Percentiles rank a stretch among this genome's conserved stretches.
Evolutionary conservation across 2,797 vertebrate genomes (phyloP).

Genomic region (Glyptemys insculpta): DNA sequence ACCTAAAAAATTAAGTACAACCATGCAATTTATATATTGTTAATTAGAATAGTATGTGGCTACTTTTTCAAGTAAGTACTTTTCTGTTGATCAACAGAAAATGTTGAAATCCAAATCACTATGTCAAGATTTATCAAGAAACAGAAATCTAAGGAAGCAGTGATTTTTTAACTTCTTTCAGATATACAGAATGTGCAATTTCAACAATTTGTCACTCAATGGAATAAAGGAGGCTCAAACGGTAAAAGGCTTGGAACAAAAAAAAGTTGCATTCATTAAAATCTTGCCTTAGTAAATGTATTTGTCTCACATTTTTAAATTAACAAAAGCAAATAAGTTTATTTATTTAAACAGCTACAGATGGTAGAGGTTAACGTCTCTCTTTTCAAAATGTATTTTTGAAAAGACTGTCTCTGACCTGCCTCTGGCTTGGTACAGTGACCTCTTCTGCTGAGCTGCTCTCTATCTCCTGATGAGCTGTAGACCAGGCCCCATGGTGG

Average conservation of each 20-base stretch:
- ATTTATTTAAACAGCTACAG: not conserved
- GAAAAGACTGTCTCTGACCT: slow-evolving; percentile 71
- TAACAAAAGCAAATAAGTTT: not conserved
- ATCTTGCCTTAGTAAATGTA: not conserved
- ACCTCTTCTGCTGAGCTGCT: slow-evolving; percentile 77
- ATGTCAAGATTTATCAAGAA: slow-evolving; percentile 55
- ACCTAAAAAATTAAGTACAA: slow-evolving; percentile 76
- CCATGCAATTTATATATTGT: slow-evolving; percentile 47
- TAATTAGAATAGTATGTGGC: slow-evolving; percentile 63
- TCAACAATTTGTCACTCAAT: not conserved
- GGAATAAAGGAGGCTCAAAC: not conserved
- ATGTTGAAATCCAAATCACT: slow-evolving; percentile 58
- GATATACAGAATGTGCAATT: not conserved
- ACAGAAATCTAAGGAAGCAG: not conserved
- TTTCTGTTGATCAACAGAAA: slow-evolving; percentile 62
- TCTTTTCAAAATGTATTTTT: slow-evolving; percentile 60
- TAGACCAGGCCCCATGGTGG: slow-evolving; percentile 67
- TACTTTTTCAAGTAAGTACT: slow-evolving; percentile 58
- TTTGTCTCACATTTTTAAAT: not conserved
- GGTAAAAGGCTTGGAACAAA: not conserved
- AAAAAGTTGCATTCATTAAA: not conserved
- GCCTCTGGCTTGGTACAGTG: slow-evolving; percentile 72
- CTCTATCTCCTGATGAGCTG: slow-evolving; percentile 64
- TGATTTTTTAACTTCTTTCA: not conserved
- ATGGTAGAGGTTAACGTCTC: not conserved